phyloP scores from a whole-genome alignment of 2,888 invertebrate genomes.

The Macropis europaea region DNA sequence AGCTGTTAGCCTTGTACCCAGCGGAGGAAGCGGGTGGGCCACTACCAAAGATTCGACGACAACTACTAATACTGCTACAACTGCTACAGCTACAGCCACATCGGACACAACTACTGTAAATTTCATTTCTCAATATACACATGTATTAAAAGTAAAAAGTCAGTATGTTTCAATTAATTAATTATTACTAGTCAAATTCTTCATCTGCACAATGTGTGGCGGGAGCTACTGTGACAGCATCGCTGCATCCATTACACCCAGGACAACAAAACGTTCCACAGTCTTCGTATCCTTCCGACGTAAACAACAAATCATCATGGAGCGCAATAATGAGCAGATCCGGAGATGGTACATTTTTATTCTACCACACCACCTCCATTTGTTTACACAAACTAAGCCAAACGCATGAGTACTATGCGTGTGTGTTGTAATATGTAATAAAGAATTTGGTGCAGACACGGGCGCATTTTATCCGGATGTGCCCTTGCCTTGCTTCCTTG shows the following conservation, averaged over 20 bases:
- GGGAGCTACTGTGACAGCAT: slow-evolving; percentile 69
- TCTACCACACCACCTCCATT: no score
- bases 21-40: slow-evolving; percentile 91
- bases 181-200: slow-evolving; percentile 71
- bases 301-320: slow-evolving; percentile 78
- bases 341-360: slow-evolving; percentile 74
- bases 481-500: no score
- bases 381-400: no score
- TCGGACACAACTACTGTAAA: slow-evolving; percentile 74
- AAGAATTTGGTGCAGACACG: no score
- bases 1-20: slow-evolving; percentile 88
- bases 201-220: slow-evolving; percentile 76
- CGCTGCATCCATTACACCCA: slow-evolving; percentile 75
- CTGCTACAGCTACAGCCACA: slow-evolving; percentile 67
- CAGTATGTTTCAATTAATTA: not conserved
- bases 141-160: not conserved
- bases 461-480: no score
- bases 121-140: slow-evolving; percentile 2
- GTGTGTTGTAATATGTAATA: no score
- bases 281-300: slow-evolving; percentile 73
- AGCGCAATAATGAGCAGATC: slow-evolving; percentile 79
- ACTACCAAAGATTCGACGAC: slow-evolving; percentile 82
- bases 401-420: no score
- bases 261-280: slow-evolving; percentile 75
- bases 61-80: slow-evolving; percentile 76